These are phyloP conservation scores for Cepaea hortensis DNA, from an alignment of 2,888 invertebrate genomes.

Conservation along the genomic window DNA sequence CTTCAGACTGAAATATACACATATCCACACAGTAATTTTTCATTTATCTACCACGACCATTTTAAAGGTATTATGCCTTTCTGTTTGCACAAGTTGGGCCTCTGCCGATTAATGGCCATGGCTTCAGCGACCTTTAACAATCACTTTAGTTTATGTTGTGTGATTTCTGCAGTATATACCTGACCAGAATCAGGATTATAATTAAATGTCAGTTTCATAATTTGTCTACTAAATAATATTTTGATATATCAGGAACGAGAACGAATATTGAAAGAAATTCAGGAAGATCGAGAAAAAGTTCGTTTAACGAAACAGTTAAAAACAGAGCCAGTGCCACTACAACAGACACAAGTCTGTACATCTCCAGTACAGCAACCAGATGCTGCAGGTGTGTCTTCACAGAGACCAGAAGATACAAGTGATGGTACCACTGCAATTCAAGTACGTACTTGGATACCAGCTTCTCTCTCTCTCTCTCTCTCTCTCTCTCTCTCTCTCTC, in stretches of 20 bases:
- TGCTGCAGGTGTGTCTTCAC: not conserved
- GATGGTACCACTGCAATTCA: conserved; percentile 33
- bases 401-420: not conserved
- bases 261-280: conserved; percentile 68
- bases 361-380: not conserved
- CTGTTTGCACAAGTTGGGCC: too few species aligned
- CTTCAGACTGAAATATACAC: too few species aligned
- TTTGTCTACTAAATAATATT: conserved; percentile 16
- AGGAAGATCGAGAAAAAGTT: conserved; percentile 65
- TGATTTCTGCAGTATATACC: too few species aligned
- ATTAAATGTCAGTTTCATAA: not conserved
- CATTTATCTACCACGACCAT: too few species aligned
- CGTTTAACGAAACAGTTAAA: conserved; percentile 52
- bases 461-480: not conserved
- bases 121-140: too few species aligned
- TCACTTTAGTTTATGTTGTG: too few species aligned
- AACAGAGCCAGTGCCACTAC: conserved; percentile 29
- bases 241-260: conserved; percentile 63
- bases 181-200: not conserved
- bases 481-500: not conserved
- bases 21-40: too few species aligned
- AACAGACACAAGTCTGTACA: not conserved
- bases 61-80: too few species aligned
- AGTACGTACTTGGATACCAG: not conserved
- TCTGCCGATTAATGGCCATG: too few species aligned